Conservation (phyloP, 2,888 invertebrate species). For the Tetranychus truncatus region DNA sequence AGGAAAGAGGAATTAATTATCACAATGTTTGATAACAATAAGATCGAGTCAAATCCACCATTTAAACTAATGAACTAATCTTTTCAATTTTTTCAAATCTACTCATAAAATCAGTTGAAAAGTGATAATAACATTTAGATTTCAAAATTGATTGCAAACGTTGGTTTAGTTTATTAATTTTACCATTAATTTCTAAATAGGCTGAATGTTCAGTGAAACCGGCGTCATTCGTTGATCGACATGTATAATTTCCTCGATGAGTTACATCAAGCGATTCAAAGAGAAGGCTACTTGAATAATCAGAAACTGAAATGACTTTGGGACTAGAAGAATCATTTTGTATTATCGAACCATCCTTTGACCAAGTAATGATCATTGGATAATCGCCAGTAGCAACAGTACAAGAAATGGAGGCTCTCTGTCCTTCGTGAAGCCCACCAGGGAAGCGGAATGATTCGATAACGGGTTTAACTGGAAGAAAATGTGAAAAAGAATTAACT, state of each 20-base stretch:
- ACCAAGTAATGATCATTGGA: conserved; percentile 6
- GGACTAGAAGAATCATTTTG: background rate
- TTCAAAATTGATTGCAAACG: no score
- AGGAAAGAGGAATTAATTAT: background rate
- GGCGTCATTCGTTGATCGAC: conserved; percentile 30
- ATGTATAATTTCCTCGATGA: conserved; percentile 31
- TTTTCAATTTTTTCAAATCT: no score
- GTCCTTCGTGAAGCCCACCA: conserved; percentile 33
- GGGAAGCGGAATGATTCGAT: conserved; percentile 35
- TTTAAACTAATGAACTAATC: no score
- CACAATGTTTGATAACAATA: background rate
- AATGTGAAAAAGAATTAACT: background rate
- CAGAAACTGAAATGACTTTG: conserved; percentile 27
- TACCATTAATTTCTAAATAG: conserved; percentile 28
- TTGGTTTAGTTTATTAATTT: no score
- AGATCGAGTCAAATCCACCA: no score
- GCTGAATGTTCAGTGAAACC: conserved; percentile 31
- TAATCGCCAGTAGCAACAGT: conserved; percentile 31
- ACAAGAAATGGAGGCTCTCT: conserved; percentile 33
- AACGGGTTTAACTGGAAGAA: conserved; percentile 42
- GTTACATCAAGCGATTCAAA: conserved; percentile 29
- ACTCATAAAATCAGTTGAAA: no score
- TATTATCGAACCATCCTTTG: background rate
- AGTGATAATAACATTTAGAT: no score
- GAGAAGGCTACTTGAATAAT: conserved; percentile 31